Evolutionary conservation across 2,888 invertebrate species (phyloP).

Genomic region (Gonocerus acuteangulatus): DNA sequence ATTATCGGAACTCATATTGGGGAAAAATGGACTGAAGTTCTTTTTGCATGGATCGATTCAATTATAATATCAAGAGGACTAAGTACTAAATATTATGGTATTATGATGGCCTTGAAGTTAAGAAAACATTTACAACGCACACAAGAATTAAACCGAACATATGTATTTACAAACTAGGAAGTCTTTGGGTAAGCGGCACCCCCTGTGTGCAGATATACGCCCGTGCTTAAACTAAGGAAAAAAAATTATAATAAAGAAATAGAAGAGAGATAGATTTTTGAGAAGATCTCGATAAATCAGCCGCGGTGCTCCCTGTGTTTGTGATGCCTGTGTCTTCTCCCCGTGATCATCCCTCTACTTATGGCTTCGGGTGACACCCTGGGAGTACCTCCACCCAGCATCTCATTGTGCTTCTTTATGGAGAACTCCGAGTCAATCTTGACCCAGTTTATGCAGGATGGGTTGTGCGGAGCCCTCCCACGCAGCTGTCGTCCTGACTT

Average conservation of each 20-base stretch:
- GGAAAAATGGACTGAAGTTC: too few relatives aligned
- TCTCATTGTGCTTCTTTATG: slow-evolving; percentile 54
- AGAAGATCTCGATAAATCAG: slow-evolving; percentile 1
- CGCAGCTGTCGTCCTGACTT: slow-evolving; percentile 52
- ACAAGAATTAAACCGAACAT: too few relatives aligned
- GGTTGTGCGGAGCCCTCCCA: slow-evolving; percentile 44
- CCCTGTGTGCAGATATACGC: neutral
- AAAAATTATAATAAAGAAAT: neutral
- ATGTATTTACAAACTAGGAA: too few relatives aligned
- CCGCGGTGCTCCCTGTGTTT: slow-evolving; percentile 17
- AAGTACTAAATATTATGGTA: too few relatives aligned
- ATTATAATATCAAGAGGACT: too few relatives aligned
- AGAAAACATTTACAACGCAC: too few relatives aligned
- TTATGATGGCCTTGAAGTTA: too few relatives aligned
- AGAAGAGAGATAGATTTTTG: neutral
- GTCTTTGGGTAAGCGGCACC: too few relatives aligned
- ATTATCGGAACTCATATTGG: too few relatives aligned
- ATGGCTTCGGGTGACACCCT: slow-evolving; percentile 1
- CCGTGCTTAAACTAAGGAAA: neutral
- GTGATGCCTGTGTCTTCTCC: slow-evolving; percentile 24
- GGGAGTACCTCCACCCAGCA: slow-evolving; percentile 45
- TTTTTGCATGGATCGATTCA: too few relatives aligned
- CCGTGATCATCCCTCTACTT: slow-evolving; percentile 2
- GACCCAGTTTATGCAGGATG: slow-evolving; percentile 57
- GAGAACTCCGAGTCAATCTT: slow-evolving; percentile 56